These are phyloP conservation scores for Labeo rohita DNA, from an alignment of 2,113 vertebrate genomes.

Conservation along the genomic window DNA sequence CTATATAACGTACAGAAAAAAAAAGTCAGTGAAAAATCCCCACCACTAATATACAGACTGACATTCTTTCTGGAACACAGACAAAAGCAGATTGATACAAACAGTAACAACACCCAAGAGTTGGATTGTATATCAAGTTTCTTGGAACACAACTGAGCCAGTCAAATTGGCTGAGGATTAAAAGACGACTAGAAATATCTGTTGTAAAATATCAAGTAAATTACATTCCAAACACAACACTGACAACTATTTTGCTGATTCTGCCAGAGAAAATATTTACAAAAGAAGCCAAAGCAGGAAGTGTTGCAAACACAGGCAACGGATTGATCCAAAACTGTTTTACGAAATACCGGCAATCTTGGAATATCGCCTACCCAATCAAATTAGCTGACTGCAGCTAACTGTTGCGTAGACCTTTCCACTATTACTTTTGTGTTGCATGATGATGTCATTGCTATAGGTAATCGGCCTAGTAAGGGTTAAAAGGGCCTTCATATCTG, in stretches of 20 bases:
- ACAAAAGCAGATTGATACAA: background rate
- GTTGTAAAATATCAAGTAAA: slow-evolving; percentile 8
- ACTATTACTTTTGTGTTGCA: background rate
- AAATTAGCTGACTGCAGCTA: background rate
- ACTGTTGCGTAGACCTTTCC: background rate
- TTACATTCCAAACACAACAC: slow-evolving; percentile 8
- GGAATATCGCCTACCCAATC: background rate
- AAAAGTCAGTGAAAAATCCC: background rate
- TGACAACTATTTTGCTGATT: background rate
- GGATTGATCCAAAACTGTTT: background rate
- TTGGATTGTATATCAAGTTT: slow-evolving; percentile 3
- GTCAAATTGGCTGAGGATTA: background rate
- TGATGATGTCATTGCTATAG: background rate
- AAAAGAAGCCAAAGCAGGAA: slow-evolving; percentile 18
- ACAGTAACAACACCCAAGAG: background rate
- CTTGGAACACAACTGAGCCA: background rate
- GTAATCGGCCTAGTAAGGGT: background rate
- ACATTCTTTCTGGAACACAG: background rate
- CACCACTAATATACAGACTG: background rate
- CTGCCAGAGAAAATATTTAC: slow-evolving; percentile 31
- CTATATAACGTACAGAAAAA: background rate
- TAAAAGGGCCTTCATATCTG: background rate
- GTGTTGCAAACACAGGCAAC: background rate
- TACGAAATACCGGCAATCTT: background rate
- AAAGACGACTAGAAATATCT: background rate